Conservation (phyloP, 2,113 vertebrate species). For the Chascanopsetta lugubris region DNA sequence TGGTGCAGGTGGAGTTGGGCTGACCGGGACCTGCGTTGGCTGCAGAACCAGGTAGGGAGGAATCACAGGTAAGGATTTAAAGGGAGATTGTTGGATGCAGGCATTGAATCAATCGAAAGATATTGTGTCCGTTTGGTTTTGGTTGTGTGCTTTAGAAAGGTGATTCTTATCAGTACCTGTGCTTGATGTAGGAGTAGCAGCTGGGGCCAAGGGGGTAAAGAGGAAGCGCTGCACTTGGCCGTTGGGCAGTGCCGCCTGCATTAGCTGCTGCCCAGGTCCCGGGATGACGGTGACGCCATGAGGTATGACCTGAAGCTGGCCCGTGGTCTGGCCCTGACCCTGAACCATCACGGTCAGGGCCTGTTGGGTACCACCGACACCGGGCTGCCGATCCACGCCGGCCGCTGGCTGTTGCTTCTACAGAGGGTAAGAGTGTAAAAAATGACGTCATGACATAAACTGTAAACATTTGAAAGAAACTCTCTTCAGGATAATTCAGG, state of each 20-base stretch:
- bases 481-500: no score
- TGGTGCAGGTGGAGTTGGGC: conserved; percentile 69
- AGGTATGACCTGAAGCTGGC: conserved; percentile 96
- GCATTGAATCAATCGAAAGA: no score
- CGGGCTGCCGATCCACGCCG: conserved; percentile 62
- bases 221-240: conserved; percentile 97
- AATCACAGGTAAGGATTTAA: neutral
- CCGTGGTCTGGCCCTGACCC: conserved; percentile 97
- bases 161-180: conserved; percentile 59
- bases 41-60: conserved; percentile 11
- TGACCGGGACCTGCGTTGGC: conserved; percentile 56
- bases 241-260: conserved; percentile 97
- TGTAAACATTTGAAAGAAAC: no score
- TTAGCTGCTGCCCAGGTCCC: conserved; percentile 96
- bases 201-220: conserved; percentile 90
- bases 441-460: no score
- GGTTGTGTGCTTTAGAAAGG: no score
- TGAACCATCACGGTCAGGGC: conserved; percentile 97
- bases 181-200: conserved; percentile 64
- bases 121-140: no score
- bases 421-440: no score
- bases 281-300: conserved; percentile 96
- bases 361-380: conserved; percentile 84
- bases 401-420: conserved; percentile 74
- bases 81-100: no score